Percentiles rank a stretch among this genome's conserved stretches.
phyloP scores from a whole-genome alignment of 1,140 invertebrate species.

The Ostrea denselamellosa region DNA sequence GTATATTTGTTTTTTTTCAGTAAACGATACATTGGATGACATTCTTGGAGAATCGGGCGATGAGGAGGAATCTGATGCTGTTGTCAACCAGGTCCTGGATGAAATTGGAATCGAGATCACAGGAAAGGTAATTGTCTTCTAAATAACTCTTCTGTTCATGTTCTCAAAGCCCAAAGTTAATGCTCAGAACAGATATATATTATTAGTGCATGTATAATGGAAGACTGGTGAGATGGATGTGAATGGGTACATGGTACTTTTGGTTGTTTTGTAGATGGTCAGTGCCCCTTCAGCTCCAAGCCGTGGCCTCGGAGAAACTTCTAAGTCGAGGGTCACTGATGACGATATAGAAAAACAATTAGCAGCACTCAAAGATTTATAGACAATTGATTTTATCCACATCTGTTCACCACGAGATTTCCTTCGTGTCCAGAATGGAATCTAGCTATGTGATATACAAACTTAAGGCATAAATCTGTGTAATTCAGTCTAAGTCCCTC shows the following conservation, averaged over 20 bases:
- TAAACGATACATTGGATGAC: slow-evolving; percentile 94
- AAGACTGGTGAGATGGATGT: no score
- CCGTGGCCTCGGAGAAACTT: slow-evolving; percentile 82
- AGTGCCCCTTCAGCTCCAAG: slow-evolving; percentile 83
- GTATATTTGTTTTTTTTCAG: slow-evolving; percentile 79
- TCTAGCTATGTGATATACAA: background rate
- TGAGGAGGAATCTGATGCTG: slow-evolving; percentile 91
- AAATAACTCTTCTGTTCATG: background rate
- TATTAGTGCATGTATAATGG: no score
- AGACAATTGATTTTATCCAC: background rate
- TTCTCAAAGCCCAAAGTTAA: no score
- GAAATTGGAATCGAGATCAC: slow-evolving; percentile 97
- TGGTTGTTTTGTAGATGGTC: slow-evolving; percentile 72
- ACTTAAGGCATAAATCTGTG: background rate
- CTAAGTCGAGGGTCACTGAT: slow-evolving; percentile 79
- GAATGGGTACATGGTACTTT: background rate
- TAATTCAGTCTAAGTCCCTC: background rate
- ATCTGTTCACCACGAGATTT: no score
- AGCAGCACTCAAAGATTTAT: slow-evolving; percentile 84
- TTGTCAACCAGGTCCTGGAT: slow-evolving; percentile 93
- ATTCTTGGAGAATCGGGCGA: slow-evolving; percentile 93
- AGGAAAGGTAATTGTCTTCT: slow-evolving; percentile 84
- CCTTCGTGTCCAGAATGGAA: background rate
- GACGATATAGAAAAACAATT: slow-evolving; percentile 88
- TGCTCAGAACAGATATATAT: no score